Evolutionary conservation across 2,113 vertebrate genomes (phyloP).

Genomic region (Proteles cristata): DNA sequence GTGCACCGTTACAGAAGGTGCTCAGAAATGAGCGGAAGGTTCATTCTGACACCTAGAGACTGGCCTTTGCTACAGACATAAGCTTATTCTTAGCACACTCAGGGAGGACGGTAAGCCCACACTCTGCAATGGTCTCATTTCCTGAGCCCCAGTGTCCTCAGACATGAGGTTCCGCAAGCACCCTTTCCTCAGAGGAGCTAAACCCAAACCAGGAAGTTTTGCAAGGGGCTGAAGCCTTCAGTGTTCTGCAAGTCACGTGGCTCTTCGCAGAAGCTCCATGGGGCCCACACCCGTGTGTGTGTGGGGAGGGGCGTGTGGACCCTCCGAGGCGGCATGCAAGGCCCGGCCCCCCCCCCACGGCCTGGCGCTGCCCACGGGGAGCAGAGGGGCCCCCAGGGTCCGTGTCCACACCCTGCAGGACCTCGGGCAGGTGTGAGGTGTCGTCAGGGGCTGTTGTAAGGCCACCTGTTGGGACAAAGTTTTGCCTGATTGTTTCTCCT

Average conservation of each 20-base stretch:
- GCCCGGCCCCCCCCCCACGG: too few species aligned
- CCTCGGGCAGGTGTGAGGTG: fast-evolving
- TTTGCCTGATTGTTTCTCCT: too few species aligned
- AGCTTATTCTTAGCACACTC: not conserved
- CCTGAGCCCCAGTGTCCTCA: not conserved
- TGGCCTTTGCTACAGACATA: not conserved
- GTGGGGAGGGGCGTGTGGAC: not conserved
- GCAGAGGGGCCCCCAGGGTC: not conserved
- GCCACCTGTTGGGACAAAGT: not conserved
- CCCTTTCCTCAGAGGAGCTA: not conserved
- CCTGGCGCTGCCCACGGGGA: not conserved
- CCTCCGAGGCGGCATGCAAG: not conserved
- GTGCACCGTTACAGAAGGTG: not conserved
- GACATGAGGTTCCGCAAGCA: not conserved
- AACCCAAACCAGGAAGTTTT: not conserved
- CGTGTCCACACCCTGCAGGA: not conserved
- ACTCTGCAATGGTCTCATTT: not conserved
- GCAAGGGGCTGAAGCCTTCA: not conserved
- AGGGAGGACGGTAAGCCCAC: not conserved
- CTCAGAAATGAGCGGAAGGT: not conserved
- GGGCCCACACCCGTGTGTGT: not conserved
- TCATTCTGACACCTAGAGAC: not conserved
- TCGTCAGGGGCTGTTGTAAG: not conserved
- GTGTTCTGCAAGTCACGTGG: not conserved
- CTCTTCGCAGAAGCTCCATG: not conserved